phyloP scores from a whole-genome alignment of 2,888 invertebrate genomes.

The Amphipyra berbera region DNA sequence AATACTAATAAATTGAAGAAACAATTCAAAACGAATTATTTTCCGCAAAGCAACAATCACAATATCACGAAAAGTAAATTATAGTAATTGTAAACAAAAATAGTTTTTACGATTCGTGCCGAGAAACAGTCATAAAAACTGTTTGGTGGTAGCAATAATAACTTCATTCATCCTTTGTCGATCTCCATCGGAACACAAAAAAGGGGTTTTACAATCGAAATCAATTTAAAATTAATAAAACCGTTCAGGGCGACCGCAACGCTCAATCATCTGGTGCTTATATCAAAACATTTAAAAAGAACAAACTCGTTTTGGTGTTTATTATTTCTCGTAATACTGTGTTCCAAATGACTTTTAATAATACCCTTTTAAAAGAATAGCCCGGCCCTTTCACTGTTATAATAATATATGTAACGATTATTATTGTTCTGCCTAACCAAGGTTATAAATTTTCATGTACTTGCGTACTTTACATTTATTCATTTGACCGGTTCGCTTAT shows the following conservation, averaged over 20 bases:
- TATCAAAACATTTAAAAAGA: slow-evolving; percentile 67
- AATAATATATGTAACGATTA: slow-evolving; percentile 52
- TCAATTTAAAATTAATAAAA: slow-evolving; percentile 74
- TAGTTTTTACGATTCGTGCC: slow-evolving; percentile 51
- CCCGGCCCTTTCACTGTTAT: slow-evolving; percentile 69
- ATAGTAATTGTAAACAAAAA: slow-evolving; percentile 55
- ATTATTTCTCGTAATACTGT: slow-evolving; percentile 67
- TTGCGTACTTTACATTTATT: slow-evolving; percentile 29
- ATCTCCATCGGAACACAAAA: slow-evolving; percentile 59
- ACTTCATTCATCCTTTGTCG: slow-evolving; percentile 67
- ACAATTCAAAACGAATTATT: slow-evolving; percentile 7
- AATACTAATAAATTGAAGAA: not conserved
- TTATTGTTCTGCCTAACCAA: slow-evolving; percentile 48
- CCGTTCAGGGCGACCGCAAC: slow-evolving; percentile 62
- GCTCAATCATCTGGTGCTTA: slow-evolving; percentile 69
- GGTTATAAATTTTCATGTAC: slow-evolving; percentile 34
- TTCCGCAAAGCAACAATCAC: slow-evolving; percentile 29
- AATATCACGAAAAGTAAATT: slow-evolving; percentile 37
- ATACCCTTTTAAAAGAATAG: slow-evolving; percentile 67
- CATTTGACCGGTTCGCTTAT: slow-evolving; percentile 15
- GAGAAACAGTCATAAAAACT: slow-evolving; percentile 52
- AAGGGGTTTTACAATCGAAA: slow-evolving; percentile 64
- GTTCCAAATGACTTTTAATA: slow-evolving; percentile 73
- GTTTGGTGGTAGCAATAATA: slow-evolving; percentile 62
- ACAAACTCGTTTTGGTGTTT: slow-evolving; percentile 67